Conservation (phyloP, 2,888 invertebrate species). For the Eumacrocentrus americanus region DNA sequence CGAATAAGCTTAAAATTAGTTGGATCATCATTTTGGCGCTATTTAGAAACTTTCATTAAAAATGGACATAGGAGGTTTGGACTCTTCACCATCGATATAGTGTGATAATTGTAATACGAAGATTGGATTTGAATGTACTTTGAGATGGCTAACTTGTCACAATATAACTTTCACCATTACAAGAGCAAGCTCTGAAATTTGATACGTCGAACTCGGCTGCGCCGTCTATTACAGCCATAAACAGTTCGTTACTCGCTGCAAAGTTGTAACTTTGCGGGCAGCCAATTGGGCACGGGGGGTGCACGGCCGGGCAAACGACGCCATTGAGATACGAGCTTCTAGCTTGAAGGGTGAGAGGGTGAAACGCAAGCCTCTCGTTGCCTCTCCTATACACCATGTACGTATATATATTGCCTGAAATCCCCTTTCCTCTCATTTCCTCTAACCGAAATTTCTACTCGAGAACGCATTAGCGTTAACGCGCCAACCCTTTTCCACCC, state of each 20-base stretch:
- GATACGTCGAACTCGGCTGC: conserved; percentile 25
- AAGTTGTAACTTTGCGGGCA: conserved; percentile 23
- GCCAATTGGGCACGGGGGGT: conserved; percentile 16
- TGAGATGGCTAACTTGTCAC: conserved; percentile 1
- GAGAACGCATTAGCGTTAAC: conserved; percentile 24
- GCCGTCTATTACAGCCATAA: conserved; percentile 30
- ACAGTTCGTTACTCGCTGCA: conserved; percentile 37
- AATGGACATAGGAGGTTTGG: too few relatives aligned
- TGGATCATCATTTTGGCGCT: too few relatives aligned
- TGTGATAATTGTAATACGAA: background rate
- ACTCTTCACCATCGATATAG: too few relatives aligned
- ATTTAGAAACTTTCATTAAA: too few relatives aligned
- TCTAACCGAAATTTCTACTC: conserved; percentile 23
- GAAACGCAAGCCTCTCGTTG: background rate
- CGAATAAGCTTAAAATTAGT: too few relatives aligned
- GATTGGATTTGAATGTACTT: background rate
- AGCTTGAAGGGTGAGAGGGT: background rate
- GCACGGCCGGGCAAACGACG: conserved; percentile 31
- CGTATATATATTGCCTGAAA: background rate
- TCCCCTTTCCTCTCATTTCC: conserved; percentile 14
- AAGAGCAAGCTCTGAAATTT: conserved; percentile 28
- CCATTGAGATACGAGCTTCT: conserved; percentile 32
- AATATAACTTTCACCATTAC: conserved; percentile 23
- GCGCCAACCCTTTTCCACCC: too few relatives aligned
- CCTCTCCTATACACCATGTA: background rate